Conservation (phyloP, 2,113 vertebrate genomes). For the Nicator chloris region DNA sequence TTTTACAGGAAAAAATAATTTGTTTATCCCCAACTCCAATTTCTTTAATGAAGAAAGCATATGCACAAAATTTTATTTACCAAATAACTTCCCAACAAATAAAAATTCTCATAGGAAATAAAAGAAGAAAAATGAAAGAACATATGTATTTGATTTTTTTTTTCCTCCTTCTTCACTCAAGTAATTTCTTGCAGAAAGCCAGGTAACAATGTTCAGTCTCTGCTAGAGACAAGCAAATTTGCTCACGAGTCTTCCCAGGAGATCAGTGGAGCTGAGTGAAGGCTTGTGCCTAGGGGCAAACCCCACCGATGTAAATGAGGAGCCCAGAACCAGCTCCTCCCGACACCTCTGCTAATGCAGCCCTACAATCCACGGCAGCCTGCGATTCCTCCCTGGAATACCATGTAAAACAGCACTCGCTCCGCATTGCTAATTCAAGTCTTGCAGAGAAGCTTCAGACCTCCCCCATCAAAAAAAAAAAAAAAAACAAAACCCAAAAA, state of each 20-base stretch:
- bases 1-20: background rate
- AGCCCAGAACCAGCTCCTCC: background rate
- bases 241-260: constrained; percentile 4
- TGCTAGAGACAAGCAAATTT: background rate
- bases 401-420: background rate
- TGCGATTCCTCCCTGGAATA: background rate
- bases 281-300: background rate
- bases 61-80: background rate
- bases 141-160: background rate
- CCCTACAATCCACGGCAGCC: background rate
- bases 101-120: background rate
- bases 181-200: background rate
- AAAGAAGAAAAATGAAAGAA: background rate
- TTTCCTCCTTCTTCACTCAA: background rate
- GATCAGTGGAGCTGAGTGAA: background rate
- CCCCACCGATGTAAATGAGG: background rate
- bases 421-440: background rate
- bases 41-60: background rate
- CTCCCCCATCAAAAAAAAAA: background rate
- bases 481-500: too few species aligned
- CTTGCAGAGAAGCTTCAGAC: background rate
- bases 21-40: background rate
- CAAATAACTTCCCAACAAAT: background rate
- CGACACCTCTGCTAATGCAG: background rate
- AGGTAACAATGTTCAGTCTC: background rate